Evolutionary conservation across 2,113 vertebrate genomes (phyloP), one percentile per base, ranked within the genome.

Genomic region (Lampris incognitus): DNA sequence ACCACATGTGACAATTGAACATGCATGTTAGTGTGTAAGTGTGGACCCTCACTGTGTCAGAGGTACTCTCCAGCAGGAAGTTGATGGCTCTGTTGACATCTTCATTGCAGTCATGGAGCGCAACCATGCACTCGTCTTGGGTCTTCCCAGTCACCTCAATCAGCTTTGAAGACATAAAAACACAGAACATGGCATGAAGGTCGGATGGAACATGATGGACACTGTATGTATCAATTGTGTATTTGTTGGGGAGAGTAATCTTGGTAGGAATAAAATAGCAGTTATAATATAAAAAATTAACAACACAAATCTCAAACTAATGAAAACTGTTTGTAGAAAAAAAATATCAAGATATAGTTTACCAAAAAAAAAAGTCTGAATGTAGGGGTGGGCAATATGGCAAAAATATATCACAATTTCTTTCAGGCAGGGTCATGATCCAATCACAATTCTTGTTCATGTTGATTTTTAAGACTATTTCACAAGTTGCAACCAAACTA

Each of bases 51-150:
- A 98, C 97, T 66, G 95, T 96, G 86, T 96, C 96, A 69, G 96
- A 95, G 82, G 90, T 95, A 84, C 97, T 97, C 92, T 99, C 97
- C 85, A 99, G 94, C 70, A 99, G 93, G 83, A 96, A 93, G 85
- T 98, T 98, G 90, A 98, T 99, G 84, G 98, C 97, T 95, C 94
- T 97, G 94, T 97, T 98, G 86, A 98, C 93, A 63, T 99, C 97
- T 72, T 96, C 96, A 10, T 97, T 97, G 90, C 96, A 97, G 84
- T 99, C 97, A 71, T 99, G 97, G 11, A 99, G 95, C 54, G 97
- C 97, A 52, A 99, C 97, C 90, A 97, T 94, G 86, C 97, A 96
- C 82, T 99, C 97, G 79, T 99, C 97, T 87, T 98, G 97, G 91
- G 94, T 97, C 89, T 97, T 97, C 59, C 97, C 97, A 37, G 97